Evolutionary conservation across 2,888 invertebrate species (phyloP), one percentile per base, ranked within the genome.

Genomic region (Temnothorax ravouxi): DNA sequence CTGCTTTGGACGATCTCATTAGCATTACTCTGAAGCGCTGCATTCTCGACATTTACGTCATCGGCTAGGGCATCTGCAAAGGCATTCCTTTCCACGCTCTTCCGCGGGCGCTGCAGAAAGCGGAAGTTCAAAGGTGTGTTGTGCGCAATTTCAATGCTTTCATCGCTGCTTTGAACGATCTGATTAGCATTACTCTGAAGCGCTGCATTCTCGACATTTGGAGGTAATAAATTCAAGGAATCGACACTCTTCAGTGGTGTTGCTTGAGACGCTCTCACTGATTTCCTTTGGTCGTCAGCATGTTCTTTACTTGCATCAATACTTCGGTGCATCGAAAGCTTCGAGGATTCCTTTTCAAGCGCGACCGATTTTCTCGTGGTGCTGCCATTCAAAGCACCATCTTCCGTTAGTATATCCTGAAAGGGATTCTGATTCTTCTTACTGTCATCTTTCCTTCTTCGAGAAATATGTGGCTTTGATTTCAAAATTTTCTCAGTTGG

Each of bases 381-480:
- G 2, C 29, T 25, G 21, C 0, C 13, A 67, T 54, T n/a, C 1
- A 11, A 54, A 75, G 38, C 18, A 29, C 41, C 11, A 29, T 47
- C 15, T 13, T 82, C 15, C 13, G 54, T 44, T 3, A 87, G 50
- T 25, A 83, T 8, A 56, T 88, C 74, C 2, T 84, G 75, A 74
- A 89, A 90, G 0, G 69, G 18, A 71, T 84, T 89, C 13, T 67
- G 41, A 41, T 44, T 3, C n/a, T n/a, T n/a, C n/a, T n/a, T 1
- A n/a, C 18, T 9, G 25, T n/a, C 44, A n/a, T 34, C n/a, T 3
- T 8, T 52, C 29, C 82, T 67, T 62, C 67, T 13, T 6, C 66
- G 66, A 59, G 76, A 59, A 76, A 90, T 38, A n/a, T 13, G 66
- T 67, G 75, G 21, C 47, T 76, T 90, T 15, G 18, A 41, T 74